Base-by-base conservation (phyloP, 2,888 invertebrate species). In the Diarsia mendica region DNA sequence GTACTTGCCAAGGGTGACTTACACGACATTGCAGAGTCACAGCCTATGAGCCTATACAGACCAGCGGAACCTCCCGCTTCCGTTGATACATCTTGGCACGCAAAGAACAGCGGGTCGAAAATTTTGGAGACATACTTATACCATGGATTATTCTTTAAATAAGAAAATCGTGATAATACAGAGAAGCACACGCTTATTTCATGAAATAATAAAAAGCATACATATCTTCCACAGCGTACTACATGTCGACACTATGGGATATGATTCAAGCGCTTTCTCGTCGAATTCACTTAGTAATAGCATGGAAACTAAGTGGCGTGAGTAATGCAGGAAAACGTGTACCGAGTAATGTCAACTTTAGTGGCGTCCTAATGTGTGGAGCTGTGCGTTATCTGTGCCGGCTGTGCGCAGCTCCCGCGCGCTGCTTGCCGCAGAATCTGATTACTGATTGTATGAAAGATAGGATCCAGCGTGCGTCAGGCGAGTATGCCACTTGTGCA, bases 361-460 rank as follows among this genome's bases (percentile, higher is more conserved):
- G 89, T 89, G 85, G 86, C 84, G 85, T 87, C 87, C 87, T 91
- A 92, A 92, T 90, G 91, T 91, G 90, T 89, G 87, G 85, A 89
- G 91, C 91, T 92, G 88, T 88, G 70, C 89, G 88, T 89, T 91
- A 89, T 91, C 92, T 88, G 89, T 82, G 87, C 72, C 77, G 89
- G 90, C 91, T 87, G 88, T 81, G 87, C 80, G 87, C 90, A 88
- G 89, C 89, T 90, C 89, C 91, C 88, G 88, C 85, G 66, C 58
- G 67, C 77, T 79, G 73, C 81, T 79, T 76, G 69, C 85, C 85
- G 78, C 83, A 77, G 69, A 82, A 85, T 89, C 88, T 83, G 88
- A 88, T 86, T 83, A 84, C 80, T 85, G 89, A 89, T 89, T 84
- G 81, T 83, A 83, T 79, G 81, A 82, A 79, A 83, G 88, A 89